Evolutionary conservation across 2,113 vertebrate genomes (phyloP).

Genomic region (Redunca redunca): DNA sequence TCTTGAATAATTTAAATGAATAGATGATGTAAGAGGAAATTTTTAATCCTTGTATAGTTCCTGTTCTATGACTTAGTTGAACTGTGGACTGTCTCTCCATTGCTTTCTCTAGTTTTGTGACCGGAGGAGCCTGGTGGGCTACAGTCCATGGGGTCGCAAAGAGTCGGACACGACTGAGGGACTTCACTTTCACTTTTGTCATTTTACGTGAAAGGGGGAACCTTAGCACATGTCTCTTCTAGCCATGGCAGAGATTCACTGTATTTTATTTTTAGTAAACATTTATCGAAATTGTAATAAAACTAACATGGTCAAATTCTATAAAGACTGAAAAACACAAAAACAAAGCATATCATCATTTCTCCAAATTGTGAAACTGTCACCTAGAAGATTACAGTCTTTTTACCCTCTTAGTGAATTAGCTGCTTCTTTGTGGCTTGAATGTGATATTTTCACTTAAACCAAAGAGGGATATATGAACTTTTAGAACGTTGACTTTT

Average conservation of each 20-base stretch:
- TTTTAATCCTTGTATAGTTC: neutral
- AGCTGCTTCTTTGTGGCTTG: fast-evolving
- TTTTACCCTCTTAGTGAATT: neutral
- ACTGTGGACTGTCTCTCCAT: neutral
- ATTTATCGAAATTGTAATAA: neutral
- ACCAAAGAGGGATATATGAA: neutral
- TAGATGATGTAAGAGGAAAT: neutral
- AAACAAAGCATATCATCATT: neutral
- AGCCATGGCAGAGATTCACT: neutral
- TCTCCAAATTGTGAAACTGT: neutral
- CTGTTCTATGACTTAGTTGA: neutral
- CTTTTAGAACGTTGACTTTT: neutral
- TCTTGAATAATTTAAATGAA: neutral
- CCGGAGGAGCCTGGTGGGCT: too few relatives aligned
- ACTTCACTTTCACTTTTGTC: neutral
- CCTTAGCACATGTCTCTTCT: neutral
- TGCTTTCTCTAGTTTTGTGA: neutral
- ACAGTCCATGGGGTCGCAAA: too few relatives aligned
- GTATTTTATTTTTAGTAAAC: neutral
- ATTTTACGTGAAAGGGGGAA: neutral
- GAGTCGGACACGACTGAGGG: too few relatives aligned
- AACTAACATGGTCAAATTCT: neutral
- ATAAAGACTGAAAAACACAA: neutral
- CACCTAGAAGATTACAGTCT: neutral
- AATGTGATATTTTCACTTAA: neutral